Evolutionary conservation across 2,797 vertebrate genomes (phyloP).

Genomic region (Ctenochaetus hawaiiensis): DNA sequence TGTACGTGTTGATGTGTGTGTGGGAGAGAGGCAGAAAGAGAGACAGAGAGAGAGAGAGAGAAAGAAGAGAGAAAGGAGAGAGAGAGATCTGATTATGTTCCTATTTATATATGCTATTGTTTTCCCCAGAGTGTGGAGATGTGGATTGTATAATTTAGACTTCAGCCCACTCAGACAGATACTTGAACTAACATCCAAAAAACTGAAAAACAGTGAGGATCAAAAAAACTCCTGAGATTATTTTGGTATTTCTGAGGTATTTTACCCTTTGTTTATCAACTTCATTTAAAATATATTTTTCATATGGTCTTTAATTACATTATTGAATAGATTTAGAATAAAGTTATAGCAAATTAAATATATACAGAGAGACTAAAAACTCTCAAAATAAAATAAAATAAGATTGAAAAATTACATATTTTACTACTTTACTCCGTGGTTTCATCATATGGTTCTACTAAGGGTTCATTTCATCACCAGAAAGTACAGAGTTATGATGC

Average conservation of each 20-base stretch:
- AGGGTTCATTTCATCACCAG: not conserved
- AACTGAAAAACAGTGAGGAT: conserved; percentile 27
- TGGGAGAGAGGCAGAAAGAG: too few species aligned
- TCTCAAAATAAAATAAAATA: not conserved
- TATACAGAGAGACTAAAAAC: not conserved
- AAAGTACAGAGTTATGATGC: not conserved
- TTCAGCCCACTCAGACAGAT: conserved; percentile 58
- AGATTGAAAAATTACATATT: too few species aligned
- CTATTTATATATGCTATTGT: conserved; percentile 79
- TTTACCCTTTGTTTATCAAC: conserved; percentile 6
- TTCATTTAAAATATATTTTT: not conserved
- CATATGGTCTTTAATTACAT: not conserved
- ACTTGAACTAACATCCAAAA: conserved; percentile 31
- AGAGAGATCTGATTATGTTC: conserved; percentile 75
- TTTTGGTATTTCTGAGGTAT: conserved; percentile 27
- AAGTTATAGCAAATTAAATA: too few species aligned
- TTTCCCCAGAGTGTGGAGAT: conserved; percentile 67
- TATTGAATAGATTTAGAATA: not conserved
- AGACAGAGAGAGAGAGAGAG: conserved; percentile 31
- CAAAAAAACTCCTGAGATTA: conserved; percentile 18
- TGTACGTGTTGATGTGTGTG: conserved; percentile 12
- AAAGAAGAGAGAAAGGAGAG: conserved; percentile 35
- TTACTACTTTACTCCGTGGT: not conserved
- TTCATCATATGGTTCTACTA: not conserved
- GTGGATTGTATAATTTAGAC: conserved; percentile 66